Base-by-base conservation (phyloP, 2,113 vertebrate species). In the Lontra canadensis region DNA sequence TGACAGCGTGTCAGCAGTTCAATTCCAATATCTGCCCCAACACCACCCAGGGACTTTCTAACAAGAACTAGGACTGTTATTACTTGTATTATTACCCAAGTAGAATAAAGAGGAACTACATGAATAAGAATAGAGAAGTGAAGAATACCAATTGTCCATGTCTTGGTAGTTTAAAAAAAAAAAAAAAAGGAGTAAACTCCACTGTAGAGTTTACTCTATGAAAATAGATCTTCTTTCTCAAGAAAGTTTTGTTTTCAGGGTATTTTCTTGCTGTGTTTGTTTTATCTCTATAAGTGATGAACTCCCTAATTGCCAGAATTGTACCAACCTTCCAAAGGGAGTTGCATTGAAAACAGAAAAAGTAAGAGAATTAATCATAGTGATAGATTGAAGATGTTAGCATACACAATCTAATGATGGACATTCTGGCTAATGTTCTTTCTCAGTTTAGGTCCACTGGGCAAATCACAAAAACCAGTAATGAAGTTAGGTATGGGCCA, bases 41-140 rank as follows among this genome's bases (percentile, higher is more conserved):
- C 25, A 92, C 31, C 23, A 85, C 65, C 96, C 69, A 93, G 98
- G 99, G 98, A 98, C 98, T 99, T 98, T 99, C 96, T 98, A 97
- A 99, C 93, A 98, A 98, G 98, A 98, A 98, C 92, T 80, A 94
- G 91, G 36, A 69, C 84, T 95, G 80, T 55, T 97, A 98, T 88
- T 74, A 34, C 52, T 98, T 98, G 98, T 94, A 97, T 79, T 97
- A 98, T 98, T 97, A 98, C 97, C 96, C 96, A 98, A 81, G n/a
- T 20, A 93, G 90, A 98, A 95, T 95, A 98, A 98, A 98, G 97
- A 98, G 96, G 98, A 98, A 99, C 93, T 97, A 88, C 74, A 71
- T 95, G 85, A 97, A 82, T 57, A 42, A 95, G 52, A 97, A 96
- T 80, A 98, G 79, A 96, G 91, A 98, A 98, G 76, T 97, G 86